Percentiles rank a stretch among this genome's conserved stretches.
These are phyloP conservation scores for Holcopasites calliopsidis DNA, from an alignment of 1,140 invertebrate species.

Conservation along the genomic window DNA sequence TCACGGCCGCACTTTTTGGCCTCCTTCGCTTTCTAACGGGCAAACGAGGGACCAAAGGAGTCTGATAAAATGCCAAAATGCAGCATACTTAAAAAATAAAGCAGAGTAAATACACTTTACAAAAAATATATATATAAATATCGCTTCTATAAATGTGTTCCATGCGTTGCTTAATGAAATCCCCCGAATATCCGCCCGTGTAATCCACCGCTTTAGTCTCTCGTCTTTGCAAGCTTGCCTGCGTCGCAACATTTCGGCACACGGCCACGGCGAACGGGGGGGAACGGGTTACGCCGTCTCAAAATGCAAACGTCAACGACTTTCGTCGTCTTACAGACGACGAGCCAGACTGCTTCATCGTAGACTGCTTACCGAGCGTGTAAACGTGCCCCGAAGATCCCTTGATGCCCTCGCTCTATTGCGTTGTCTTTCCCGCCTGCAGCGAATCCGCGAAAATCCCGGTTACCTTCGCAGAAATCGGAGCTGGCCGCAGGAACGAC, in stretches of 20 bases:
- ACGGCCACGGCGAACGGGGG: neutral
- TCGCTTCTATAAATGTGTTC: no score
- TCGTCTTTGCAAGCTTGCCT: neutral
- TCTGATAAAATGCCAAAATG: conserved; percentile 41
- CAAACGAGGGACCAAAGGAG: neutral
- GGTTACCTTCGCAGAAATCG: conserved; percentile 22
- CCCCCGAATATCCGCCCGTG: neutral
- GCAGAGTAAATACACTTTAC: neutral
- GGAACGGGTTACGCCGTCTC: neutral
- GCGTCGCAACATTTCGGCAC: neutral
- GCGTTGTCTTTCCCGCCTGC: neutral
- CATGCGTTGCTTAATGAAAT: neutral
- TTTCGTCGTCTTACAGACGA: conserved; percentile 33
- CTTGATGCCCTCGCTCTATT: neutral
- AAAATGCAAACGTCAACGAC: conserved; percentile 44
- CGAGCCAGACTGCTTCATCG: neutral
- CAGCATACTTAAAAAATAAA: neutral
- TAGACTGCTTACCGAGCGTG: conserved; percentile 45
- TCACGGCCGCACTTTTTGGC: neutral
- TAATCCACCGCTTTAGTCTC: neutral
- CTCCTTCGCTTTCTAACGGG: conserved; percentile 13
- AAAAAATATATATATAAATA: conserved; percentile 17
- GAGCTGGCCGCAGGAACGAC: neutral
- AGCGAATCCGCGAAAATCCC: conserved; percentile 34
- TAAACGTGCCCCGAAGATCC: conserved; percentile 17